phyloP scores from a whole-genome alignment of 1,140 invertebrate species.

The Pararge aegeria region DNA sequence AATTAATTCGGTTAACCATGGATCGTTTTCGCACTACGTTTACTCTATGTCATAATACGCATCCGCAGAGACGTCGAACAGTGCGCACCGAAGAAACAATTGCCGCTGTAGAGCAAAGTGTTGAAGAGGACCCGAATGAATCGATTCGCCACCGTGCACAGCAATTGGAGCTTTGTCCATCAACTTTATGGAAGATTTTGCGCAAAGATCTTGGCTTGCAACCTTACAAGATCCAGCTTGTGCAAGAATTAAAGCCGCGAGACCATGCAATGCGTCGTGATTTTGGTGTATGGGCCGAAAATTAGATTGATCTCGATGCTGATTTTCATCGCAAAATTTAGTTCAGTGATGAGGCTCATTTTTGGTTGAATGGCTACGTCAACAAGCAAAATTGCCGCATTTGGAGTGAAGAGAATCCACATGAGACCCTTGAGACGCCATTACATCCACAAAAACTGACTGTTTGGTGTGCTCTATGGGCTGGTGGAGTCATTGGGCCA shows the following conservation, averaged over 20 bases:
- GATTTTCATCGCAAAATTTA: constrained; percentile 25
- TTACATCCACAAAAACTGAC: constrained; percentile 40
- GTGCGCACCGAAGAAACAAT: too few species aligned
- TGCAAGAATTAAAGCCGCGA: constrained; percentile 48
- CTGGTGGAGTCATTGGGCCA: constrained; percentile 40
- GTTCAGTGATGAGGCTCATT: constrained; percentile 29
- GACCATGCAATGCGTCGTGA: constrained; percentile 26
- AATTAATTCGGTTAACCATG: too few species aligned
- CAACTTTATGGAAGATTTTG: too few species aligned
- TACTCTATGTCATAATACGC: too few species aligned
- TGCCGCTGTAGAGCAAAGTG: too few species aligned
- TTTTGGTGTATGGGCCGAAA: constrained; percentile 21
- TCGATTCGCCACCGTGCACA: too few species aligned
- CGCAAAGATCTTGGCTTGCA: too few species aligned
- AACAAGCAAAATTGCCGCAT: constrained; percentile 40
- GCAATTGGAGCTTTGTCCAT: too few species aligned
- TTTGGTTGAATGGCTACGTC: constrained; percentile 29
- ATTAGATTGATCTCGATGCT: constrained; percentile 2
- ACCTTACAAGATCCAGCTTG: constrained; percentile 53
- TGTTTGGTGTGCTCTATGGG: constrained; percentile 44
- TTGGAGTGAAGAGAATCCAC: constrained; percentile 18
- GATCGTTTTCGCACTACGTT: too few species aligned
- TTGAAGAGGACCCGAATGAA: too few species aligned
- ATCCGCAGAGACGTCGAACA: too few species aligned
- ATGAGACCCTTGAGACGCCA: constrained; percentile 21